These are phyloP conservation scores for Gibbula magus DNA, from an alignment of 2,888 invertebrate species.

Conservation along the genomic window DNA sequence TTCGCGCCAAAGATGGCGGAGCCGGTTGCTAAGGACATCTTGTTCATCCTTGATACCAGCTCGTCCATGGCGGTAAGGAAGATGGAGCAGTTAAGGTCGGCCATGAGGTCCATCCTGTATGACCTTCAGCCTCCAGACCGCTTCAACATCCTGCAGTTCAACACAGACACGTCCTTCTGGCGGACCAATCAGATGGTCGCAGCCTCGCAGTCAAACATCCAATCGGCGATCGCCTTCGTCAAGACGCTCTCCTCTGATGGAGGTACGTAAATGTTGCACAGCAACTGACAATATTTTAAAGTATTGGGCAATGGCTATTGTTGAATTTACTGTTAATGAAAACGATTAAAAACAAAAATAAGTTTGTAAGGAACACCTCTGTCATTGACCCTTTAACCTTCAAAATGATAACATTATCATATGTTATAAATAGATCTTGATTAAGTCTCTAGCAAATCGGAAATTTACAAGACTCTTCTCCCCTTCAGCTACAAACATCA, in stretches of 20 bases:
- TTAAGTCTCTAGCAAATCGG: neutral
- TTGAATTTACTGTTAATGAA: no score
- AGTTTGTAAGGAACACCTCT: no score
- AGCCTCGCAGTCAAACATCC: neutral
- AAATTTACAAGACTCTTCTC: neutral
- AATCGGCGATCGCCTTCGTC: neutral
- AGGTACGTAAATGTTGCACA: neutral
- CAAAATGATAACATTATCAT: no score
- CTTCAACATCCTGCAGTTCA: conserved; percentile 53
- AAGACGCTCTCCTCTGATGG: neutral
- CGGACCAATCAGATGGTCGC: neutral
- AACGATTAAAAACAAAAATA: no score
- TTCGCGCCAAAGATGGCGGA: conserved; percentile 80
- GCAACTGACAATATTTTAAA: neutral
- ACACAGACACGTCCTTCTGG: neutral
- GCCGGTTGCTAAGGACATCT: conserved; percentile 79
- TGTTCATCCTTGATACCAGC: conserved; percentile 85
- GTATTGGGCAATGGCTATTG: neutral
- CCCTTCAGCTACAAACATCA: conserved; percentile 81
- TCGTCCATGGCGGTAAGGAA: conserved; percentile 85
- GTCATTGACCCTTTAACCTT: no score
- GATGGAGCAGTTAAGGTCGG: conserved; percentile 79
- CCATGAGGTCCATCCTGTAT: conserved; percentile 48
- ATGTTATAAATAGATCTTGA: no score
- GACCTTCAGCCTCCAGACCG: conserved; percentile 49